Base-by-base conservation (phyloP, 2,888 invertebrate genomes). In the Pristionchus exspectatus region DNA sequence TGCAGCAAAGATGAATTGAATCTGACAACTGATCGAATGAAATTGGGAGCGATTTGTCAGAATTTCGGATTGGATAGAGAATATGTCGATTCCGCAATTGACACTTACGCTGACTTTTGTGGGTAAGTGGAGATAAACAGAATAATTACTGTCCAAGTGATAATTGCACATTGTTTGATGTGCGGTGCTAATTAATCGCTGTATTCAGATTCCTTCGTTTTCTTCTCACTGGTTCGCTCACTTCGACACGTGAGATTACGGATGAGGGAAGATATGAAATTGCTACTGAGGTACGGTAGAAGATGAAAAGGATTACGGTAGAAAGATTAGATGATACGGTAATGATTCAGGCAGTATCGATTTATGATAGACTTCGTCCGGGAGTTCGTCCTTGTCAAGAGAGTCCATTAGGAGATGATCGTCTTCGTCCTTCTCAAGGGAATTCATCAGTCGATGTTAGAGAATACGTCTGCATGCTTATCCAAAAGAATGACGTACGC, bases 1-100 rank as follows among this genome's bases (percentile, higher is more conserved):
- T 87, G 44, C 44, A 87, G 87, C 24, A 87, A 87, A 66, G 27
- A 87, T 33, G 69, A 38, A 50, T 50, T 87, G n/a, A 18, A n/a
- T 27, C 18, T 30, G 30, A 44, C 87, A 9, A 44, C 24, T 9
- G 66, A 66, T 33, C 38, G 50, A 14, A 50, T 30, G 38, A 50
- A 59, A 50, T 27, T 87, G 44, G 87, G 54, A 2, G 18, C 50
- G 18, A 87, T 87, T 30, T 50, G 38, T 24, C 87, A 87, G 69
- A 16, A 74, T 38, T 74, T 38, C 18, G 74, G 74, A 74, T 24
- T 74, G 74, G 38, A 16, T 7, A 38, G 74, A 24, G 74, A 74
- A 2, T 74, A 74, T 33, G 38, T 74, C 74, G 74, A 74, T 24
- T 33, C 74, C 0, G 24, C 24, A 2, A 38, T 38, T 18, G 74